These are phyloP conservation scores for Perizoma flavofasciatum DNA, from an alignment of 2,888 invertebrate genomes.

Conservation along the genomic window DNA sequence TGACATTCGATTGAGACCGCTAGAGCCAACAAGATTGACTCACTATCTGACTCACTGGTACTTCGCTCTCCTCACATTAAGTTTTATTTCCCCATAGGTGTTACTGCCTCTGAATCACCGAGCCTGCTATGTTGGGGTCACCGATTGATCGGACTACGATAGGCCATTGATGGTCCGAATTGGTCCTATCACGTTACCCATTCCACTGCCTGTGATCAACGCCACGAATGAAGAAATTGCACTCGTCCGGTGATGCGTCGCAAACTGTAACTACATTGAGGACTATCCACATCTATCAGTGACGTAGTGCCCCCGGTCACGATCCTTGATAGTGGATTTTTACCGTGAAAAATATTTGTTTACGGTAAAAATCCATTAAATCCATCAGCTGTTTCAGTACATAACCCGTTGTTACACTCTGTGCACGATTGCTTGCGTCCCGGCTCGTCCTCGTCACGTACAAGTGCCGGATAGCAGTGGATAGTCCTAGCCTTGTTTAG, in stretches of 20 bases:
- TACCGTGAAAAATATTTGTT: no score
- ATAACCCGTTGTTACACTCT: no score
- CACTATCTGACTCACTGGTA: constrained; percentile 60
- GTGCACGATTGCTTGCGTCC: no score
- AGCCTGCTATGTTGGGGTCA: constrained; percentile 43
- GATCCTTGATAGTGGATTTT: no score
- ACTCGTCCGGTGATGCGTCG: constrained; percentile 73
- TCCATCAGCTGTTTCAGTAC: no score
- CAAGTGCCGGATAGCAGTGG: no score
- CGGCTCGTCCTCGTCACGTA: constrained; percentile 8
- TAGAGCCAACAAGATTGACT: constrained; percentile 65
- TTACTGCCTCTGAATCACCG: constrained; percentile 66
- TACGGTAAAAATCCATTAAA: no score
- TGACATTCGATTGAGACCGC: constrained; percentile 53
- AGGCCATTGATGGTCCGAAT: constrained; percentile 32
- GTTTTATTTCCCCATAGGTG: constrained; percentile 70
- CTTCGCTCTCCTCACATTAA: constrained; percentile 55
- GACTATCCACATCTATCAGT: no score
- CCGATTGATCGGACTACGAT: constrained; percentile 41
- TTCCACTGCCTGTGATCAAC: constrained; percentile 79
- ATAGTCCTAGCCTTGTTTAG: constrained; percentile 19
- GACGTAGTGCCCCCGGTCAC: no score
- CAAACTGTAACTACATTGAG: constrained; percentile 48
- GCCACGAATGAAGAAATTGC: constrained; percentile 69
- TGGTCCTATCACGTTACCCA: constrained; percentile 56